Evolutionary conservation across 2,113 vertebrate genomes (phyloP), one percentile per base, ranked within the genome.

Genomic region (Lagenorhynchus albirostris): DNA sequence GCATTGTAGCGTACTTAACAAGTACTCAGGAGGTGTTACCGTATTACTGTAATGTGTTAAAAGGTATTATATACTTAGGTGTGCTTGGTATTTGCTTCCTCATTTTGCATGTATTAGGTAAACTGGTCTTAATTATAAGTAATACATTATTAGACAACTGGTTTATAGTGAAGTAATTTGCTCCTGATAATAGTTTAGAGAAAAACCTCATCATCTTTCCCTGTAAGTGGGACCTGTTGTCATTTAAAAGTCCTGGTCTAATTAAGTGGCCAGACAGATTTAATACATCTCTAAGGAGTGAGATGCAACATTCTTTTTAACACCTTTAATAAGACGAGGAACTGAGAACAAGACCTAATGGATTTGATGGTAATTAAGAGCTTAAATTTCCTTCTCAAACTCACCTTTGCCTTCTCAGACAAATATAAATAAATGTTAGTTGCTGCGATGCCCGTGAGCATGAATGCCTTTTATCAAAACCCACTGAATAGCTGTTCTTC

Each of bases 61-160:
- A 36, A n/a, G 44, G 10, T 91, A 33, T 92, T 63, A 11, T 38
- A 33, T 85, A 86, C 89, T 85, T 62, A 96, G 71, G 18, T 70
- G 33, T 63, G 53, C 71, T 85, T 82, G 21, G 62, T 81, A 15
- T 63, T 91, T 85, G 74, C 47, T 67, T 71, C 31, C 36, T 94
- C 55, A 55, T 20, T 96, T 89, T 81, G 29, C 41, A 33, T 67
- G 13, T 55, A 89, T 73, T 70, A n/a, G 50, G 41, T 68, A 47
- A 92, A 94, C 85, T 84, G 58, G 47, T 68, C 80, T 95, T 94
- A 84, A 79, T 92, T 55, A 58, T 65, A 86, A 95, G 41, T 79
- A 91, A 44, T 18, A 70, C 23, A 18, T 84, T 58, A 92, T n/a
- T 92, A 68, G 38, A 67, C 18, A 93, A n/a, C 7, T 11, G 12